A percentile compares a stretch with the other conserved stretches of the same genome.
phyloP scores from a whole-genome alignment of 2,113 vertebrate species.

The Ellobius talpinus region DNA sequence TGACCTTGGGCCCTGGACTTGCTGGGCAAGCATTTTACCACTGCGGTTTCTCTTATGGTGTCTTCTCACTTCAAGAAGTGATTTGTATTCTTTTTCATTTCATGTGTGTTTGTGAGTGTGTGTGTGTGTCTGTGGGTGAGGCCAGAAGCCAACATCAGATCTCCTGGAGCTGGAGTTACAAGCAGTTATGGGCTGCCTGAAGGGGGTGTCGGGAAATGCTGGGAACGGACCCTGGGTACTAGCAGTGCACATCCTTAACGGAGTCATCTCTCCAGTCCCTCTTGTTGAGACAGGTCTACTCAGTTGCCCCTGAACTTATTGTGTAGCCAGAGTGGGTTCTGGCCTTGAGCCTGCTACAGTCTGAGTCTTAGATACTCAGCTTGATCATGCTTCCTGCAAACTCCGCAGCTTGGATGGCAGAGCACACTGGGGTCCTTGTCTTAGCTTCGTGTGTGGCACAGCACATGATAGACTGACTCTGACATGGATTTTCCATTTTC shows the following conservation, averaged over 20 bases:
- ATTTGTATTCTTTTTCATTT: not conserved
- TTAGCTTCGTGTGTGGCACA: not conserved
- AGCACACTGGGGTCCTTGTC: not conserved
- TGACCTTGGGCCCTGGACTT: not conserved
- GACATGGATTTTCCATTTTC: slow-evolving; percentile 62
- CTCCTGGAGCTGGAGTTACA: not conserved
- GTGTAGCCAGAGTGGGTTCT: not conserved
- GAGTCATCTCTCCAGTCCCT: not conserved
- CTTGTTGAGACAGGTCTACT: not conserved
- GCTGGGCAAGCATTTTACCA: no score
- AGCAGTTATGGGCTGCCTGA: not conserved
- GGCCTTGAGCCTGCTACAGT: not conserved
- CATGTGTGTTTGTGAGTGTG: not conserved
- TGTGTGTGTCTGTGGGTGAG: not conserved
- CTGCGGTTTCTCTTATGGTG: not conserved
- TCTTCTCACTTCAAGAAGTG: not conserved
- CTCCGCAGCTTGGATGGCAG: not conserved
- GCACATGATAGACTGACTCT: slow-evolving; percentile 21
- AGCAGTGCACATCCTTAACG: not conserved
- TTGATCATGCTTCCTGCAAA: not conserved
- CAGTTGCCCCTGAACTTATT: not conserved
- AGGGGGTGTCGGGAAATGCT: not conserved
- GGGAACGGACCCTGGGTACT: not conserved
- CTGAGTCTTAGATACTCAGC: not conserved
- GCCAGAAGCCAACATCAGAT: not conserved